phyloP scores from a whole-genome alignment of 1,140 invertebrate species.

The Subanguina moxae region DNA sequence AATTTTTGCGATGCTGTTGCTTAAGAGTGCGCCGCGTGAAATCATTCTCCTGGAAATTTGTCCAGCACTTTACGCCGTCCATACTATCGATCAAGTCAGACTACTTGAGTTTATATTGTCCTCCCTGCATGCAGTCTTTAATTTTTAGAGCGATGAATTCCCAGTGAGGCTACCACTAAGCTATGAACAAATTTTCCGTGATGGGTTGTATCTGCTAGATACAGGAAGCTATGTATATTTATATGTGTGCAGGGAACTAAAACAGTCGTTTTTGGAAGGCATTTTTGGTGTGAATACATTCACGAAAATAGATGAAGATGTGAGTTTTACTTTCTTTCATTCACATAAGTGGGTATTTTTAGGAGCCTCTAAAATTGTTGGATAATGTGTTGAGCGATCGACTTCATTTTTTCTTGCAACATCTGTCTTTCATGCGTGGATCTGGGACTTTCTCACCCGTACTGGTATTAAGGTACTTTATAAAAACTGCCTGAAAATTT shows the following conservation, averaged over 20 bases:
- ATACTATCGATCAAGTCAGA: conserved; percentile 60
- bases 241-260: conserved; percentile 78
- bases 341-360: too few relatives aligned
- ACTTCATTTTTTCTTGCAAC: conserved; percentile 75
- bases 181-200: conserved; percentile 73
- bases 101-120: too few relatives aligned
- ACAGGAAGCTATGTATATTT: conserved; percentile 77
- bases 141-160: conserved; percentile 11
- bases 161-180: conserved; percentile 65
- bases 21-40: conserved; percentile 79
- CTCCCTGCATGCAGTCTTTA: too few relatives aligned
- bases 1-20: conserved; percentile 83
- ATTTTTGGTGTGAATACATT: conserved; percentile 70
- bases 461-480: conserved; percentile 77
- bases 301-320: conserved; percentile 68
- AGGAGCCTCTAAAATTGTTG: conserved; percentile 74
- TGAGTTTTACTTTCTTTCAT: conserved; percentile 59
- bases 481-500: too few relatives aligned
- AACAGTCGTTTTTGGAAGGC: conserved; percentile 71
- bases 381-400: conserved; percentile 73
- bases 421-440: conserved; percentile 72
- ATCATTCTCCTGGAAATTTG: conserved; percentile 80
- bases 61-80: conserved; percentile 86
- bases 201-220: conserved; percentile 89
- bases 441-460: conserved; percentile 72